Percentiles rank a stretch among this genome's conserved stretches.
These are phyloP conservation scores for Drosophila malerkotliana DNA, from an alignment of 1,140 invertebrate genomes.

Conservation along the genomic window DNA sequence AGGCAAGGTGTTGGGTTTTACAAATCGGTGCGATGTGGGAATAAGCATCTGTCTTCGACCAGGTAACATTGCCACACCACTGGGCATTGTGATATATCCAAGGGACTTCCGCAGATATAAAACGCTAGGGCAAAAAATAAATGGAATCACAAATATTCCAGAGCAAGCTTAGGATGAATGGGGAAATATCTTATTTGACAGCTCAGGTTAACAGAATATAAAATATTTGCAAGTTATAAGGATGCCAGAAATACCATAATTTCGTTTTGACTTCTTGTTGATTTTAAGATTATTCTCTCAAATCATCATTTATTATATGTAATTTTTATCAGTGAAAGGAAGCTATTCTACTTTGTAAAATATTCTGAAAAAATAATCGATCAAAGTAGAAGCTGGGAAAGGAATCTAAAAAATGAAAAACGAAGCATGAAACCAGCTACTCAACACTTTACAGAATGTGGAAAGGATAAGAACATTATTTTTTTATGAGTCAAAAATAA, in stretches of 20 bases:
- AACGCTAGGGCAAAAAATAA: constrained; percentile 7
- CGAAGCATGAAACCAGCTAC: no score
- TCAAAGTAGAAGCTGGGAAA: background rate
- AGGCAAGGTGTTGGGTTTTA: constrained; percentile 52
- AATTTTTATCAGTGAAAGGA: background rate
- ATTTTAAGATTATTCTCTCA: background rate
- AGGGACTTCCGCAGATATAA: constrained; percentile 23
- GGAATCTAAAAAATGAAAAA: no score
- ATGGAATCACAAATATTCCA: constrained; percentile 9
- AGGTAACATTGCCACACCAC: constrained; percentile 11
- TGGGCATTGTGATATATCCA: constrained; percentile 20
- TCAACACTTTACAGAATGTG: no score
- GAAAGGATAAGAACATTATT: background rate
- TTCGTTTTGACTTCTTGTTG: background rate
- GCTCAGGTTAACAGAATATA: background rate
- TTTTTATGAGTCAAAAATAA: background rate
- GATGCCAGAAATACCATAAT: background rate
- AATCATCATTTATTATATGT: background rate
- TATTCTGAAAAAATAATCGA: background rate
- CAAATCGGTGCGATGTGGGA: constrained; percentile 52
- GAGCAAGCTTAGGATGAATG: background rate
- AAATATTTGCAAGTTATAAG: background rate
- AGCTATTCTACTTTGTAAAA: background rate
- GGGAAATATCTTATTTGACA: background rate
- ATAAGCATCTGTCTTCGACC: constrained; percentile 42